Evolutionary conservation across 2,888 invertebrate species (phyloP), one percentile per base, ranked within the genome.

Genomic region (Sminthurinus aureus): DNA sequence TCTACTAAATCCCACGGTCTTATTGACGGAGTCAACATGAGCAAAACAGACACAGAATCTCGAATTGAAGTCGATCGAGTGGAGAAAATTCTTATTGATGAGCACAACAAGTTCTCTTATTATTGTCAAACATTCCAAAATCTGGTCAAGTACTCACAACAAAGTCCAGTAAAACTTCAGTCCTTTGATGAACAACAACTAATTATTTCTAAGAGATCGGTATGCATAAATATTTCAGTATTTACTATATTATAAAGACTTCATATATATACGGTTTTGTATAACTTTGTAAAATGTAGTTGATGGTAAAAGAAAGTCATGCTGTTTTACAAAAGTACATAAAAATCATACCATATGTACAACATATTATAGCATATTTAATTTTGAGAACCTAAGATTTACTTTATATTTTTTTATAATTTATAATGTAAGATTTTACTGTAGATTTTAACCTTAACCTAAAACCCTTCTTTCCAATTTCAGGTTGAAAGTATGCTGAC

Each of bases 101-200:
- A 86, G 22, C 51, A 79, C 0, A 13, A 20, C 13, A 13, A n/a
- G 0, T 87, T 85, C 67, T 0, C 78, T 11, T 11, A 82, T 9
- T 52, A 79, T 6, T 88, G 88, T 66, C 20, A 71, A 1, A 3
- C 22, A 0, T 81, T 87, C 0, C 79, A 84, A 52, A n/a, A 58
- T 0, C 50, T 85, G 12, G 66, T 81, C 24, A 22, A 77, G 13
- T 67, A 75, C 13, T n/a, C 87, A 9, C 22, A 82, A 0, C 26
- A 73, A 12, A 84, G 83, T 80, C 86, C 88, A 11, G 69, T 86
- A 66, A 87, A 86, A 71, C 81, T 88, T 15, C 85, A 87, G 69
- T 85, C 86, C 11, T 85, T 88, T 84, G 87, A 88, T 76, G 76
- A 79, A 18, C 87, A 86, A 73, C 88, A 88, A 83, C 73, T 82